Evolutionary conservation across 2,113 vertebrate species (phyloP).

Genomic region (Tragelaphus buxtoni): DNA sequence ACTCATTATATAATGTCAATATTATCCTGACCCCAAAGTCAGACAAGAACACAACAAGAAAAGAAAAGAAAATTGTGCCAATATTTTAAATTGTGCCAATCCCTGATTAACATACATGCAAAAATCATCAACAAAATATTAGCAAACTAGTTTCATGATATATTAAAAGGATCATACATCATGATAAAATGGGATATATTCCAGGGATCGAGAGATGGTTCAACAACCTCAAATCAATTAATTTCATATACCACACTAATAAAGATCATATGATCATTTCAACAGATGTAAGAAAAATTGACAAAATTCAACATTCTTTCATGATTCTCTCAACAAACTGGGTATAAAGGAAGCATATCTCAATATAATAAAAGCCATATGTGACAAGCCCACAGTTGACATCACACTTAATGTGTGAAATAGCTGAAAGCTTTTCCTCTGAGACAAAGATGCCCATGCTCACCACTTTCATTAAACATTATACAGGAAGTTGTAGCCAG

Average conservation of each 20-base stretch:
- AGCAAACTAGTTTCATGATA: background rate
- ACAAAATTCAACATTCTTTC: background rate
- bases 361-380: background rate
- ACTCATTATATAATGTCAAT: background rate
- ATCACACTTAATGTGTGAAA: background rate
- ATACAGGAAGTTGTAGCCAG: background rate
- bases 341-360: background rate
- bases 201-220: background rate
- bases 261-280: background rate
- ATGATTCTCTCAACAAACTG: background rate
- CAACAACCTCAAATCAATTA: background rate
- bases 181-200: background rate
- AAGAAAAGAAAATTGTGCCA: background rate
- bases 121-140: background rate
- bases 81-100: background rate
- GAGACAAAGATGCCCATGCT: background rate
- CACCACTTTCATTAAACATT: background rate
- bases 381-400: background rate
- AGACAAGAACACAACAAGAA: background rate
- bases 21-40: background rate
- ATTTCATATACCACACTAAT: background rate
- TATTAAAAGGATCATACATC: background rate
- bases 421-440: background rate
- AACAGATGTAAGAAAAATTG: background rate
- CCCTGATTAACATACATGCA: background rate